Base-by-base conservation (phyloP, 2,113 vertebrate genomes). In the Trematocara nigrifrons region DNA sequence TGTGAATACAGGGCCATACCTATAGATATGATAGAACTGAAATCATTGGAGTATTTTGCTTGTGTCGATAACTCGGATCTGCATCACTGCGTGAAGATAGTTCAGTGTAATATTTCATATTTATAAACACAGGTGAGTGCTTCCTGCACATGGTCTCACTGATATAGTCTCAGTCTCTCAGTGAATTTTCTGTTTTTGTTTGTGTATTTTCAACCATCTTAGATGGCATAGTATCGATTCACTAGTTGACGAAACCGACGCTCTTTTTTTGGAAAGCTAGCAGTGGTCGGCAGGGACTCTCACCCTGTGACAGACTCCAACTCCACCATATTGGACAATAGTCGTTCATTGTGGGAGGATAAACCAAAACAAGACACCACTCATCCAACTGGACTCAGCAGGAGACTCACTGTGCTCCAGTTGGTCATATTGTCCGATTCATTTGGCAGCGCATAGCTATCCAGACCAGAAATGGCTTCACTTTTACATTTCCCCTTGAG, bases 11-110 rank as follows among this genome's bases (percentile, higher is more conserved):
- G 9, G 22, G 22, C 15, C 69, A 74, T 47, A 1, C 13, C 8
- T 47, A 47, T 0, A 16, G 15, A 74, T 74, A 74, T 49, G 9
- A 49, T 9, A 2, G 5, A 49, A 9, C 12, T 45, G n/a, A 45
- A 31, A 18, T 47, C 69, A 18, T 10, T 45, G 13, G 40, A 29
- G 40, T 71, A 45, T 71, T 45, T 47, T 45, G 12, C 12, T 5
- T 47, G 66, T 29, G 38, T 42, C 0, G 3, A 0, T 4, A 74
- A 29, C 69, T 5, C 1, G 0, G 22, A 0, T 15, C 6, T 49
- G 69, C 38, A 45, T 26, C 38, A 45, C 64, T 45, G 64, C 7
- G 8, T 42, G 0, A 22, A 71, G 38, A 71, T 13, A 9, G 2
- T 3, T 49, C 42, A 7, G 42, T 6, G 8, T 31, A 74, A 31